phyloP scores from a whole-genome alignment of 2,888 invertebrate genomes.

The Tortrix viridana region DNA sequence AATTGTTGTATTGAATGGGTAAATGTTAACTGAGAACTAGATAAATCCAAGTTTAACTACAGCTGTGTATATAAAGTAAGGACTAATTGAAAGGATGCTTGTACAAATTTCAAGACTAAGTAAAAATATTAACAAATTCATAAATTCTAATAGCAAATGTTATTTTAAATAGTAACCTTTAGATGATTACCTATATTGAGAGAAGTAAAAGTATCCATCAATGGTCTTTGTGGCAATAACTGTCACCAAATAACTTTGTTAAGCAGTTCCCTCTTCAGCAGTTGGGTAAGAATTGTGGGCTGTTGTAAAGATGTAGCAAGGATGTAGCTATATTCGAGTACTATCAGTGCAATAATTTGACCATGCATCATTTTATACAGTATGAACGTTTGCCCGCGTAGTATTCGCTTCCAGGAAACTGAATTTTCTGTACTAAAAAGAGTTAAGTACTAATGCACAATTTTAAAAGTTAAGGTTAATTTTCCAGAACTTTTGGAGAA shows the following conservation, averaged over 20 bases:
- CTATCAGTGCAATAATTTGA: neutral
- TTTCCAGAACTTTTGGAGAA: too few relatives aligned
- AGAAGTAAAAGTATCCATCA: slow-evolving; percentile 1
- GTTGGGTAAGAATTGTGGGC: too few relatives aligned
- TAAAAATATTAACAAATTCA: slow-evolving; percentile 48
- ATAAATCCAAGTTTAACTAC: slow-evolving; percentile 62
- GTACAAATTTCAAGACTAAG: slow-evolving; percentile 82
- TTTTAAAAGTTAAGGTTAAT: too few relatives aligned
- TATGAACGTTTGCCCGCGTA: too few relatives aligned
- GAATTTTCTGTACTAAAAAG: too few relatives aligned
- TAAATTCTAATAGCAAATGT: slow-evolving; percentile 37
- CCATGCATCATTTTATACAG: too few relatives aligned
- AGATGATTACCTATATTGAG: slow-evolving; percentile 5
- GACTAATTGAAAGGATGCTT: slow-evolving; percentile 65
- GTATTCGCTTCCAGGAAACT: too few relatives aligned
- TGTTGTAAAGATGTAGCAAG: slow-evolving; percentile 2
- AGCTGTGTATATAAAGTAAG: slow-evolving; percentile 65
- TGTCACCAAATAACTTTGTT: slow-evolving; percentile 18
- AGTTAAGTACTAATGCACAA: too few relatives aligned
- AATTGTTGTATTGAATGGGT: slow-evolving; percentile 75
- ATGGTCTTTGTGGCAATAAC: slow-evolving; percentile 10
- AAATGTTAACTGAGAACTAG: slow-evolving; percentile 66
- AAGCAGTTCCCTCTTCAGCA: too few relatives aligned
- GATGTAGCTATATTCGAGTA: slow-evolving; percentile 2
- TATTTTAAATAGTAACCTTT: slow-evolving; percentile 29